phyloP scores from a whole-genome alignment of 2,113 vertebrate genomes.

The Austrofundulus limnaeus region DNA sequence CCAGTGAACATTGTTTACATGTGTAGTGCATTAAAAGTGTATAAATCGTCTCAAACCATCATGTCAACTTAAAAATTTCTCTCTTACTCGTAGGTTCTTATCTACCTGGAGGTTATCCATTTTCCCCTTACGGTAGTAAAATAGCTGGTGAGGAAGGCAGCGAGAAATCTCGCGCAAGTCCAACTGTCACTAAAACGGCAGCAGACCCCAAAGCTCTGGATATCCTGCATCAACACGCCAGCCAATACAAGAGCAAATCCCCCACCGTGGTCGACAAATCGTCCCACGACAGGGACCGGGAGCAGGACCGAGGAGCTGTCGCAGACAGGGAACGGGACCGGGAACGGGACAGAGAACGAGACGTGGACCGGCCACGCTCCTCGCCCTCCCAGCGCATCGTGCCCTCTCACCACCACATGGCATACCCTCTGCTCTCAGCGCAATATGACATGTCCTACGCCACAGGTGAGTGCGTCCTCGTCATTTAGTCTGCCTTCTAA shows the following conservation, averaged over 20 bases:
- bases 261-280: slow-evolving; percentile 90
- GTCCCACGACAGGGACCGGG: slow-evolving; percentile 89
- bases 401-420: slow-evolving; percentile 94
- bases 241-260: slow-evolving; percentile 99
- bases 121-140: slow-evolving; percentile 93
- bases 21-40: not conserved
- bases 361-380: slow-evolving; percentile 90
- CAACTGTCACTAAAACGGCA: slow-evolving; percentile 89
- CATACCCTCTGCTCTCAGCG: slow-evolving; percentile 91
- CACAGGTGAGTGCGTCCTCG: slow-evolving; percentile 83
- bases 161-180: slow-evolving; percentile 94
- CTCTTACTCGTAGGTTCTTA: slow-evolving; percentile 84
- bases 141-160: slow-evolving; percentile 85
- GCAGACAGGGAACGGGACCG: slow-evolving; percentile 84
- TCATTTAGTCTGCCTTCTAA: not conserved
- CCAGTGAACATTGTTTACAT: not conserved
- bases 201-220: slow-evolving; percentile 97
- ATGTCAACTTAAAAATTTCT: slow-evolving; percentile 14
- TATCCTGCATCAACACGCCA: slow-evolving; percentile 96
- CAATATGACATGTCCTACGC: slow-evolving; percentile 96
- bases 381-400: slow-evolving; percentile 96
- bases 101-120: slow-evolving; percentile 93
- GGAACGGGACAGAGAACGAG: slow-evolving; percentile 80
- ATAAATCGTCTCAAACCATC: not conserved
- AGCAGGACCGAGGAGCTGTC: slow-evolving; percentile 76